Conservation (phyloP, 2,888 invertebrate genomes). For the Liodrosophila aerea region DNA sequence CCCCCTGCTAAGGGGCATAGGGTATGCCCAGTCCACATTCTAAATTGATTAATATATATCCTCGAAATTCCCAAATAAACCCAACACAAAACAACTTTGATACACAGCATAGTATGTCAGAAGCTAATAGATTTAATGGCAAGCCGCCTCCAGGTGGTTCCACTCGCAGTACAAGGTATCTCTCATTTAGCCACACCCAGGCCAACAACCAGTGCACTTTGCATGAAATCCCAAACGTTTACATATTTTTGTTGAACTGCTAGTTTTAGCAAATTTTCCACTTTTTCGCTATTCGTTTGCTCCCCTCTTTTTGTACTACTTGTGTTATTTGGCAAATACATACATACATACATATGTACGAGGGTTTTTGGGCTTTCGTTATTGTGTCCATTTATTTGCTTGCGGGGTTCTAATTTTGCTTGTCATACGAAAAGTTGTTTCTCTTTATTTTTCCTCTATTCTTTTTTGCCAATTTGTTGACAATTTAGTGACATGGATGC, state of each 20-base stretch:
- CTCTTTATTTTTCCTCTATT: neutral
- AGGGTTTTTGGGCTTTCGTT: slow-evolving; percentile 22
- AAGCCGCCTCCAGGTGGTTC: too few species aligned
- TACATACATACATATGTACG: too few species aligned
- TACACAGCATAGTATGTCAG: too few species aligned
- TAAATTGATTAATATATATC: too few species aligned
- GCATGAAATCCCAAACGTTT: slow-evolving; percentile 60
- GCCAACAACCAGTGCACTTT: slow-evolving; percentile 48
- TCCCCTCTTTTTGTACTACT: slow-evolving; percentile 18
- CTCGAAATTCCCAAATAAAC: too few species aligned
- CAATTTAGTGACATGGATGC: slow-evolving; percentile 61
- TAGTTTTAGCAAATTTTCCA: slow-evolving; percentile 26
- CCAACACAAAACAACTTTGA: too few species aligned
- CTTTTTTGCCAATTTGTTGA: slow-evolving; percentile 63
- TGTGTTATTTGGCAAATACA: slow-evolving; percentile 20
- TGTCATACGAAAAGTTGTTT: slow-evolving; percentile 57
- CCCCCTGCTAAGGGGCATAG: too few species aligned
- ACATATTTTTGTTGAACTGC: slow-evolving; percentile 55
- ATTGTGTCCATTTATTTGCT: slow-evolving; percentile 57
- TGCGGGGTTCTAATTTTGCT: slow-evolving; percentile 61
- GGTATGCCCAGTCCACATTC: too few species aligned
- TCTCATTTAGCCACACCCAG: too few species aligned
- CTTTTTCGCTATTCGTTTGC: slow-evolving; percentile 1
- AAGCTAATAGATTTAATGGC: too few species aligned
- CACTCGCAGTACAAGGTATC: too few species aligned